A percentile compares a stretch with the other conserved stretches of the same genome.
phyloP scores from a whole-genome alignment of 2,888 invertebrate species.

The Callyntrura guangdongensis region DNA sequence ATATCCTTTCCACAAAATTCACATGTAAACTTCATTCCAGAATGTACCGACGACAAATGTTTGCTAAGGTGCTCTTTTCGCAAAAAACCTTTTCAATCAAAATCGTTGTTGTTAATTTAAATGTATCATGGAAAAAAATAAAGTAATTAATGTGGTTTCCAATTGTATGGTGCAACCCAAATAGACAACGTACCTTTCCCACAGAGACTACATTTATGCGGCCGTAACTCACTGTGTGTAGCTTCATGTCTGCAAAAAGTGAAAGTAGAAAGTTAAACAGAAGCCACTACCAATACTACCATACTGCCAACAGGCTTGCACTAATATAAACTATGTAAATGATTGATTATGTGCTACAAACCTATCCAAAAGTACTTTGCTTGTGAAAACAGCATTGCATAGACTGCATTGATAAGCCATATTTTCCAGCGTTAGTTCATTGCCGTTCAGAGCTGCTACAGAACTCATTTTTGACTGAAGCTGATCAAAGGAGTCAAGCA shows the following conservation, averaged over 20 bases:
- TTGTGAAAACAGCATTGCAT: conserved; percentile 81
- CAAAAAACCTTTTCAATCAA: conserved; percentile 73
- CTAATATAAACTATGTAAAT: background rate
- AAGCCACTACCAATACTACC: too few species aligned
- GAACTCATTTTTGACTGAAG: conserved; percentile 30
- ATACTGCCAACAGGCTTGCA: background rate
- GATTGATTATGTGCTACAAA: conserved; percentile 32
- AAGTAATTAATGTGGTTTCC: too few species aligned
- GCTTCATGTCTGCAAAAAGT: conserved; percentile 77
- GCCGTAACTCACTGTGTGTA: conserved; percentile 80
- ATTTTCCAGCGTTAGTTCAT: conserved; percentile 1
- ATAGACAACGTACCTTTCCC: conserved; percentile 73
- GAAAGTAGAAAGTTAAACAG: background rate
- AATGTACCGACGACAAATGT: conserved; percentile 82
- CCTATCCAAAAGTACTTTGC: conserved; percentile 77
- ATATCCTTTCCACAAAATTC: conserved; percentile 83
- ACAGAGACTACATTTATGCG: conserved; percentile 82
- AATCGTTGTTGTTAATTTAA: background rate
- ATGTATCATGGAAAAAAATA: too few species aligned
- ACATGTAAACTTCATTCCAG: conserved; percentile 82
- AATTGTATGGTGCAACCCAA: background rate
- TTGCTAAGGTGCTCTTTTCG: conserved; percentile 83
- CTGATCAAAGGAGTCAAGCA: conserved; percentile 47
- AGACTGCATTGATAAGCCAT: conserved; percentile 76
- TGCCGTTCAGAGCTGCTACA: background rate